Percentiles rank a stretch among this genome's conserved stretches.
Conservation (phyloP, 2,113 vertebrate genomes). For the Alethe castanea region DNA sequence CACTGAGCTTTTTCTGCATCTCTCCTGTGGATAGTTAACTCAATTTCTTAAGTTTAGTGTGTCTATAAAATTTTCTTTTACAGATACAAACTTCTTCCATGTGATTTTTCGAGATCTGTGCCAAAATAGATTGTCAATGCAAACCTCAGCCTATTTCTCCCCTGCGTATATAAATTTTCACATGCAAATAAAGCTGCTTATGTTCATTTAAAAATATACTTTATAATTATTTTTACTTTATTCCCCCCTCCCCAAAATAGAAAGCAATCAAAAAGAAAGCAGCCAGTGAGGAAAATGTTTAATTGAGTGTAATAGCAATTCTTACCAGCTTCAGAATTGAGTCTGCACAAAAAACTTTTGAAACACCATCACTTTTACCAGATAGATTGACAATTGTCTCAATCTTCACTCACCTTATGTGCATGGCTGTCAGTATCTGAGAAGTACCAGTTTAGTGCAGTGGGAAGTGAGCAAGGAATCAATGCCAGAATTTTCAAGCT, state of each 20-base stretch:
- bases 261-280: conserved; percentile 21
- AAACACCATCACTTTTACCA: conserved; percentile 10
- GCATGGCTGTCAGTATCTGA: conserved; percentile 34
- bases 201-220: conserved; percentile 35
- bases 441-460: conserved; percentile 47
- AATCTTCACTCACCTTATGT: conserved; percentile 56
- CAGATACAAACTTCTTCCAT: conserved; percentile 10
- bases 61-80: conserved; percentile 9
- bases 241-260: not conserved
- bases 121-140: conserved; percentile 26
- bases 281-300: conserved; percentile 29
- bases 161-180: not conserved
- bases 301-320: conserved; percentile 26
- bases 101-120: not conserved
- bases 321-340: not conserved
- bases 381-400: conserved; percentile 51
- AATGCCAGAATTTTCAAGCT: conserved; percentile 58
- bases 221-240: conserved; percentile 53
- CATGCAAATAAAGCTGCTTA: conserved; percentile 36
- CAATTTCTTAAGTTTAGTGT: not conserved
- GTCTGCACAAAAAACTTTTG: not conserved
- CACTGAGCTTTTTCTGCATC: not conserved
- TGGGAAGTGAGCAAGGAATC: conserved; percentile 45
- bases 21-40: not conserved
- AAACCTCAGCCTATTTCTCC: conserved; percentile 20